phyloP scores from a whole-genome alignment of 2,797 vertebrate species.

The Manis crassicaudata region DNA sequence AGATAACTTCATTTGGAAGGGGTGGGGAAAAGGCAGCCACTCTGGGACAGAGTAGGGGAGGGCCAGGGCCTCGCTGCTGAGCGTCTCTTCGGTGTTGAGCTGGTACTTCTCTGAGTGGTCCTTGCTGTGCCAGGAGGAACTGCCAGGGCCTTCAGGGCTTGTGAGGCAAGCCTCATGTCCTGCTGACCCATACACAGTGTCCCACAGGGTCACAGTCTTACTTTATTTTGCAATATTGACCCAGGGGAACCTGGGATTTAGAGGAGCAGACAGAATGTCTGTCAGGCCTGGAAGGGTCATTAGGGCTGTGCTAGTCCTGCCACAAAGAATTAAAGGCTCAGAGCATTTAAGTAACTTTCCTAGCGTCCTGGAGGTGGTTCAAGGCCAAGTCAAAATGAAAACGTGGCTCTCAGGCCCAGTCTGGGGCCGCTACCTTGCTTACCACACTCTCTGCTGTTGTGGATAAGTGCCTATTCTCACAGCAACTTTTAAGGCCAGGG shows the following conservation, averaged over 20 bases:
- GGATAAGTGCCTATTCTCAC: background rate
- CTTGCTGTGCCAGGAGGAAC: background rate
- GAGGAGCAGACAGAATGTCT: background rate
- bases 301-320: background rate
- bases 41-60: background rate
- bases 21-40: background rate
- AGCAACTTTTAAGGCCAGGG: background rate
- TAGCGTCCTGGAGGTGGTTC: background rate
- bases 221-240: background rate
- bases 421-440: background rate
- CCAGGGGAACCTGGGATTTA: background rate
- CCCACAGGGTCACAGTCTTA: background rate
- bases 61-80: background rate
- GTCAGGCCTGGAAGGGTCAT: background rate
- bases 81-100: background rate
- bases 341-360: background rate
- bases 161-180: background rate
- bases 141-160: background rate
- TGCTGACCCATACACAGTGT: background rate
- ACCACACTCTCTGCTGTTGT: background rate
- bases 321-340: background rate
- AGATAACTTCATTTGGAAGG: background rate
- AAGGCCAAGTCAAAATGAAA: background rate
- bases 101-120: background rate
- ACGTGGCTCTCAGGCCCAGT: background rate